Evolutionary conservation across 2,113 vertebrate species (phyloP), one percentile per base, ranked within the genome.

Genomic region (Phrynosoma platyrhinos): DNA sequence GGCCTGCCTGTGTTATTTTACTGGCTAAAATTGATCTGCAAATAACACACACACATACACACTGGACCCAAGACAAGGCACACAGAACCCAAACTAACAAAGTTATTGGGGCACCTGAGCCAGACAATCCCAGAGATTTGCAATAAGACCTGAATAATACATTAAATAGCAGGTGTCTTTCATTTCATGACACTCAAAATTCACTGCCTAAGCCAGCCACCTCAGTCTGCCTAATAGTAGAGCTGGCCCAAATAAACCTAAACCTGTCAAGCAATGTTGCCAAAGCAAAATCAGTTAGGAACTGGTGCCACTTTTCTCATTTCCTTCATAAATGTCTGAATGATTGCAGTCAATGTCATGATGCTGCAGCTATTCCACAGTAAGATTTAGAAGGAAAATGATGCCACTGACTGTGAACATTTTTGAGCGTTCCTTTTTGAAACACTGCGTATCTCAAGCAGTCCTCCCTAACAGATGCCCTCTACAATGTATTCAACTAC

Each of bases 251-350:
- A n/a, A 79, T 27, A 79, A 23, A 9, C 58, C 14, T 16, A 62
- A 3, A 62, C 14, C 58, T 62, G 36, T 13, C 77, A 79, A 36
- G 12, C 13, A 21, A 40, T 53, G 14, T 7, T 83, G 66, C 4
- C 9, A 83, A 27, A 71, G 14, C 25, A 36, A 12, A 42, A 12
- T 69, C 82, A 52, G 66, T 53, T 53, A 23, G 82, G 42, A 71
- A 83, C 66, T 53, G 42, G 68, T 30, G 58, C 21, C 27, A 40
- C 0, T 0, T 71, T 10, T 53, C 42, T 88, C 23, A 3, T 0
- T 0, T 2, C 55, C 25, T 68, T 0, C 0, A 7, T 42, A n/a
- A 74, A 74, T 14, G 25, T 32, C 55, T 68, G 74, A 74, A 80
- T 72, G 47, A 69, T 0, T 0, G 71, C 58, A 0, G 40, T 32